phyloP scores from a whole-genome alignment of 2,797 vertebrate species.

The Lagocephalus sceleratus region DNA sequence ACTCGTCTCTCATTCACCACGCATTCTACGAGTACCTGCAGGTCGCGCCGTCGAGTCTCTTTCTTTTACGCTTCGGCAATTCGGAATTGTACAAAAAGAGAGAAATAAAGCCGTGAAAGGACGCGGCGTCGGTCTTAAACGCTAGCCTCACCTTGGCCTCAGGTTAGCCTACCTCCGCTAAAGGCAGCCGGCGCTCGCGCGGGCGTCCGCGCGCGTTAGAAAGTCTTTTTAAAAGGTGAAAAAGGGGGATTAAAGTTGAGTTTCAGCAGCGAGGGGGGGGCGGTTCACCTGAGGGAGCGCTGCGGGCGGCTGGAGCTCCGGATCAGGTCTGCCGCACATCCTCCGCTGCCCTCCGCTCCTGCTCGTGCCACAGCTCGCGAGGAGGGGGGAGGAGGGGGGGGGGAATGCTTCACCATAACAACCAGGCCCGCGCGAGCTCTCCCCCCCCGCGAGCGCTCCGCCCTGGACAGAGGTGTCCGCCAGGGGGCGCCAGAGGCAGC shows the following conservation, averaged over 20 bases:
- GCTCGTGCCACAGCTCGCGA: constrained; percentile 32
- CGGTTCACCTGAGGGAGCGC: constrained; percentile 44
- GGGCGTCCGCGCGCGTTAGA: constrained; percentile 7
- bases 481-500: constrained; percentile 53
- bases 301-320: constrained; percentile 2
- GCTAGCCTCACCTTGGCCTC: constrained; percentile 51
- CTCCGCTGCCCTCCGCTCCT: constrained; percentile 39
- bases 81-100: not conserved
- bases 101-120: not conserved
- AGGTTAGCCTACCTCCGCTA: constrained; percentile 43
- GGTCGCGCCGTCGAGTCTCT: not conserved
- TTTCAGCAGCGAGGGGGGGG: accelerated
- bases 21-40: not conserved
- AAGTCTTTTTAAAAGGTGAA: not conserved
- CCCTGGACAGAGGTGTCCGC: constrained; percentile 10
- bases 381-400: too few species aligned
- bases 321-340: constrained; percentile 38
- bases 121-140: constrained; percentile 2
- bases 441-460: too few species aligned
- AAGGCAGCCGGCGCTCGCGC: not conserved
- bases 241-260: accelerated
- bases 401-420: constrained; percentile 79
- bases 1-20: constrained; percentile 17
- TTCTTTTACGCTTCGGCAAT: too few species aligned
- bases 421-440: constrained; percentile 48